Base-by-base conservation (phyloP, 2,888 invertebrate genomes). In the Anoplius nigerrimus region DNA sequence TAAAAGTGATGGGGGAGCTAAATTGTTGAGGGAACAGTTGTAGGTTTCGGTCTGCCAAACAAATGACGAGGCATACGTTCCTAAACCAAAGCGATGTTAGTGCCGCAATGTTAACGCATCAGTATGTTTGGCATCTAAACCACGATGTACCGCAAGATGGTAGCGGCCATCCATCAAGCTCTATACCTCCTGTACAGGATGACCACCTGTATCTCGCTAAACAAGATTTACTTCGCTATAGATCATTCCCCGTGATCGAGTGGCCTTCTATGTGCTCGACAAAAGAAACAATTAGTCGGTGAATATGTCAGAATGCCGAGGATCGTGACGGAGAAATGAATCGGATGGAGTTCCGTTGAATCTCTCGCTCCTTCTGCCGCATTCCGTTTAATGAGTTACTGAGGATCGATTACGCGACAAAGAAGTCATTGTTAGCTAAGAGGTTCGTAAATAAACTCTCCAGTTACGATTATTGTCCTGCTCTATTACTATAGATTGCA, bases 191-290 rank as follows among this genome's bases (percentile, higher is more conserved):
- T 60, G 60, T 72, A 67, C 72, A 63, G 69, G 69, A 69, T 72
- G 68, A 71, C 74, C 79, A 79, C 74, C 79, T 79, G 79, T 72
- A 77, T 74, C 79, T 69, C 74, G 75, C 76, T 78, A 75, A 79
- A 79, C 72, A 75, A 76, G 77, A 76, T 79, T 79, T 76, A 67
- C 71, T 62, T 21, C 62, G 56, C 71, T 64, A 75, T 79, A 76
- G 74, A 79, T 79, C 75, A 74, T 79, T 76, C 71, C 4, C 45
- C 58, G 63, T 77, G 75, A 77, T 79, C 77, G 73, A 79, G 67
- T 72, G 55, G 45, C 20, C 53, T 54, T 60, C 46, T 16, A 16
- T 48, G 1, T 56, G n/a, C 22, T 61, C 57, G 66, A 24, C 69
- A 70, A 77, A 77, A 73, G 75, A 77, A 79, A 75, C 70, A 73